phyloP scores from a whole-genome alignment of 1,140 invertebrate species.

The Aphaenogaster rudis region DNA sequence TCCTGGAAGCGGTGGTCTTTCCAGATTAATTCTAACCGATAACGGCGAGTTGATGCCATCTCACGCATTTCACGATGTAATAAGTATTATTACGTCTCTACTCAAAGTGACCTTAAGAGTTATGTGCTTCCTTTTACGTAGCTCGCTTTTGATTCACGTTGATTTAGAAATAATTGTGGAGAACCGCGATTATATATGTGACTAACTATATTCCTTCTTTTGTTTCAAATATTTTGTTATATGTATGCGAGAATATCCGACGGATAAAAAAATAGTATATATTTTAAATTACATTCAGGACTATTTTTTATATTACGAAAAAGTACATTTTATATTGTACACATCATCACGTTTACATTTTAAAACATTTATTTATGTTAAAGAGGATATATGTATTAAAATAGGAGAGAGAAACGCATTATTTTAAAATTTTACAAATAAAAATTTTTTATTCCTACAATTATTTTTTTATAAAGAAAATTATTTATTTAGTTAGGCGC shows the following conservation, averaged over 20 bases:
- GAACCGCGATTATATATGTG: background rate
- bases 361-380: background rate
- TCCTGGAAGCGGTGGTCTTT: slow-evolving; percentile 70
- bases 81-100: slow-evolving; percentile 79
- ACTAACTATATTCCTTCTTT: background rate
- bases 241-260: background rate
- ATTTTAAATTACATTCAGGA: background rate
- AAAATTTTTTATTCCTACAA: background rate
- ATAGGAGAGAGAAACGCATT: background rate
- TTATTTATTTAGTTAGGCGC: background rate
- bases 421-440: background rate
- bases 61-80: slow-evolving; percentile 82
- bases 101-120: slow-evolving; percentile 35
- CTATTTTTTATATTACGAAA: slow-evolving; percentile 5
- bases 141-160: slow-evolving; percentile 22
- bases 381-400: background rate
- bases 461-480: background rate
- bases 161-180: slow-evolving; percentile 46
- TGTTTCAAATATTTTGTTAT: background rate
- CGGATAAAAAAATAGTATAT: background rate
- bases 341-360: background rate
- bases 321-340: background rate
- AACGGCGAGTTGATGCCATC: slow-evolving; percentile 77
- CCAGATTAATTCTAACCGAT: slow-evolving; percentile 78
- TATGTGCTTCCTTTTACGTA: slow-evolving; percentile 47